Conservation (phyloP, 2,797 vertebrate species). For the Anguilla megastoma region DNA sequence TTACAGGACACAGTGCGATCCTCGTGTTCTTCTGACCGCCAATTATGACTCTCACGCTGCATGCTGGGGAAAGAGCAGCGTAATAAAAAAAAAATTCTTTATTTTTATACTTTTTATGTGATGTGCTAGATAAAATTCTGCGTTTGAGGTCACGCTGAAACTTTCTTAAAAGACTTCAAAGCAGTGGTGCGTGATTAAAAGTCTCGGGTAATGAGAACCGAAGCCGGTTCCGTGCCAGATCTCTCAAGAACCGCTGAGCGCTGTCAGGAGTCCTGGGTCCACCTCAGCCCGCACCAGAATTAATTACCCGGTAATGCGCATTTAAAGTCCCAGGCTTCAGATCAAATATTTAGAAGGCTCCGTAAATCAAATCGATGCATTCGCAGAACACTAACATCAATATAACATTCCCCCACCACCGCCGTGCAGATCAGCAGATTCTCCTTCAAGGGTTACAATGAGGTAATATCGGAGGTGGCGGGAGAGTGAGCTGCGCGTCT, state of each 20-base stretch:
- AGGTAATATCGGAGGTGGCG: neutral
- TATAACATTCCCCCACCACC: neutral
- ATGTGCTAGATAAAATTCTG: neutral
- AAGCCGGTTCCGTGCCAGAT: neutral
- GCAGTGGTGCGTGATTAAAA: slow-evolving; percentile 1
- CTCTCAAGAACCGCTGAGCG: neutral
- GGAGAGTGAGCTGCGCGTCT: neutral
- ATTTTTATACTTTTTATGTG: neutral
- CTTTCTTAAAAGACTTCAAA: neutral
- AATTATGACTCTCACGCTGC: neutral
- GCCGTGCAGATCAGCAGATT: neutral
- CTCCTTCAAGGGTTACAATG: neutral
- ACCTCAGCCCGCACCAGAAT: neutral
- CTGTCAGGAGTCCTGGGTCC: neutral
- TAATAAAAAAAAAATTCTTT: neutral
- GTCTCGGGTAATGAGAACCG: neutral
- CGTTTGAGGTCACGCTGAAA: neutral
- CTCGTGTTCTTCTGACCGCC: neutral
- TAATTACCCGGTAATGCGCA: slow-evolving; percentile 16
- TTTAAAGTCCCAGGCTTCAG: neutral
- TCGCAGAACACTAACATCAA: neutral
- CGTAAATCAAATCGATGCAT: slow-evolving; percentile 3
- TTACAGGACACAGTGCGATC: neutral
- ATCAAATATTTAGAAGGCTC: slow-evolving; percentile 17
- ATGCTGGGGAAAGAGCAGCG: neutral